Evolutionary conservation across 2,113 vertebrate genomes (phyloP).

Genomic region (Onychorhynchus coronatus): DNA sequence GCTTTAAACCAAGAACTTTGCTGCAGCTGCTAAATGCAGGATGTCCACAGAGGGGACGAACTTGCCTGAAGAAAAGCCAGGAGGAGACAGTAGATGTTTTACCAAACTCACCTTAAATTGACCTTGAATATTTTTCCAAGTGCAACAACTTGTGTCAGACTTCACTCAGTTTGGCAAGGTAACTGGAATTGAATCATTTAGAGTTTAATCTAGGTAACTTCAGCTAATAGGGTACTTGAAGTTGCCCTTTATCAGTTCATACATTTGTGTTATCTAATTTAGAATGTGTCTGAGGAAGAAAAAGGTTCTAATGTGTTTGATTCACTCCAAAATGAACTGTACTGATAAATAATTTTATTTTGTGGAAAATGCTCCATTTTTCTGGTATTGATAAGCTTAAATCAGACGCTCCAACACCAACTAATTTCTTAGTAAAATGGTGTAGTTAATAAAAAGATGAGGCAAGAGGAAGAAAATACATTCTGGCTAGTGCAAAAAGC

Average conservation of each 20-base stretch:
- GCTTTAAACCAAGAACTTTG: not conserved
- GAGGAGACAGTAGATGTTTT: not conserved
- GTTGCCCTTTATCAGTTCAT: not conserved
- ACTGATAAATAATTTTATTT: slow-evolving; percentile 72
- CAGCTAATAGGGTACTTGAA: not conserved
- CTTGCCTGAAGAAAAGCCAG: not conserved
- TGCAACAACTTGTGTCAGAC: not conserved
- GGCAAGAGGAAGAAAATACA: slow-evolving; percentile 39
- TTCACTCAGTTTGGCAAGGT: not conserved
- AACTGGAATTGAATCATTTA: not conserved
- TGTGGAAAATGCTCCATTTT: slow-evolving; percentile 62
- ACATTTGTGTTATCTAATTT: not conserved
- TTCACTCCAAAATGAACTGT: slow-evolving; percentile 60
- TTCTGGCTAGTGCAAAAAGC: not conserved
- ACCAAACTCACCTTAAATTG: not conserved
- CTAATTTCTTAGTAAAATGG: slow-evolving; percentile 66
- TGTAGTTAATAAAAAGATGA: slow-evolving; percentile 62
- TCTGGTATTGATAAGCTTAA: slow-evolving; percentile 47
- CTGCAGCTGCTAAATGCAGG: not conserved
- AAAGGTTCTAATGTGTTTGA: not conserved
- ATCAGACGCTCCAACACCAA: slow-evolving; percentile 4
- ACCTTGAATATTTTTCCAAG: not conserved
- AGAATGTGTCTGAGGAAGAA: not conserved
- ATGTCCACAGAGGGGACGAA: not conserved
- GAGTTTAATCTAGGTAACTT: not conserved